Base-by-base conservation (phyloP, 2,797 vertebrate genomes). In the Pristis pectinata region DNA sequence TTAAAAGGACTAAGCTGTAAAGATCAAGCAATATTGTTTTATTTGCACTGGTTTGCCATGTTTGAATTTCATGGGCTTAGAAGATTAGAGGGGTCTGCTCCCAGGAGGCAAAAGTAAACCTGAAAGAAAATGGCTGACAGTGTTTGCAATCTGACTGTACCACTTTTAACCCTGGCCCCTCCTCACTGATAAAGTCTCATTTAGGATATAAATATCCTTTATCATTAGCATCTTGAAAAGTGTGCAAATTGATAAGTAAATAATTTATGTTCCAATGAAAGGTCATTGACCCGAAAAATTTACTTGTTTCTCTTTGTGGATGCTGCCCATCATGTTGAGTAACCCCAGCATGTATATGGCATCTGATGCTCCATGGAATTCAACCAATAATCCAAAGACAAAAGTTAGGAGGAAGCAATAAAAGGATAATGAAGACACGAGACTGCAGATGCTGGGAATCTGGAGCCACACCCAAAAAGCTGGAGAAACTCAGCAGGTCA, bases 141-240 rank as follows among this genome's bases (percentile, higher is more conserved):
- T 64, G 15, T 74, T 24, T 24, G 27, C 22, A 5, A 24, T 30
- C 70, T 0, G 27, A 6, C 70, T 30, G 24, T 8, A 22, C 27
- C 7, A 74, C 27, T 7, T 74, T 24, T 74, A 70, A 70, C 70
- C 70, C 7, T 7, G 70, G 24, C 70, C 74, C 74, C 22, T 74
- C 85, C 34, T 89, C 56, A 89, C 85, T 61, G 17, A 64, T 22
- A 91, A 91, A 91, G n/a, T 64, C n/a, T 87, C 83, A 87, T 87
- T 87, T 87, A 79, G 37, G 37, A 41, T 41, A 19, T 1, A 17
- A 41, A 79, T 30, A 89, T n/a, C 85, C 0, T 15, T 61, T 61
- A 89, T n/a, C 61, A 91, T 37, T 61, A 91, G n/a, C 87, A 91
- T 64, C 59, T 64, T 64, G 19, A 91, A n/a, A 64, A 27, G 22